Conservation (phyloP, 2,888 invertebrate species). For the Euzophera pinguis region DNA sequence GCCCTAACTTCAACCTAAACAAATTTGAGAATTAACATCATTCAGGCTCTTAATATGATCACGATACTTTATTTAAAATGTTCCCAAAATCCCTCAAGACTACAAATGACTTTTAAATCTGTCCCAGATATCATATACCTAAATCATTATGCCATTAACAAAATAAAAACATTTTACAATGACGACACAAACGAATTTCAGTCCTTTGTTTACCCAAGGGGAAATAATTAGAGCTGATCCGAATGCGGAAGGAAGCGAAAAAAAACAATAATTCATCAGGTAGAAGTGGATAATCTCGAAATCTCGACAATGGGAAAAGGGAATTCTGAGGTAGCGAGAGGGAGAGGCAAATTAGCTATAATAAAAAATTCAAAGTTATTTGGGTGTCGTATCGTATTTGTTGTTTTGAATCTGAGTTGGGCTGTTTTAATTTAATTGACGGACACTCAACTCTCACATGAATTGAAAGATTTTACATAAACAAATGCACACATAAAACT, state of each 20-base stretch:
- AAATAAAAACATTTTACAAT: constrained; percentile 10
- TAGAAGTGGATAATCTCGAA: constrained; percentile 61
- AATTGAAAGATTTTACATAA: not conserved
- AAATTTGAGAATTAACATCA: too few species aligned
- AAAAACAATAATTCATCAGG: constrained; percentile 65
- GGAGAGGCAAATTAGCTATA: constrained; percentile 72
- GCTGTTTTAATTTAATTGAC: constrained; percentile 3
- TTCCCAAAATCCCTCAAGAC: too few species aligned
- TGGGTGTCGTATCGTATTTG: constrained; percentile 54
- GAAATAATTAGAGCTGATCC: constrained; percentile 70
- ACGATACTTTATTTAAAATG: not conserved
- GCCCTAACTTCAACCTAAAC: too few species aligned
- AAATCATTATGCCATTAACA: not conserved
- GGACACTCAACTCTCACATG: not conserved
- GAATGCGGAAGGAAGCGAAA: constrained; percentile 45
- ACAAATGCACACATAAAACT: too few species aligned
- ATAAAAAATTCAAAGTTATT: constrained; percentile 63
- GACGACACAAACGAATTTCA: constrained; percentile 24
- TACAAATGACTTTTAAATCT: too few species aligned
- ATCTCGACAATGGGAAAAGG: constrained; percentile 55
- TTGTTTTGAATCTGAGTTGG: constrained; percentile 42
- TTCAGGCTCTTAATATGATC: too few species aligned
- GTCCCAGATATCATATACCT: not conserved
- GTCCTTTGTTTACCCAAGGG: constrained; percentile 64
- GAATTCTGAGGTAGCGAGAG: constrained; percentile 36